These are phyloP conservation scores for Lutjanus argentimaculatus DNA, from an alignment of 2,797 vertebrate species.

Conservation along the genomic window DNA sequence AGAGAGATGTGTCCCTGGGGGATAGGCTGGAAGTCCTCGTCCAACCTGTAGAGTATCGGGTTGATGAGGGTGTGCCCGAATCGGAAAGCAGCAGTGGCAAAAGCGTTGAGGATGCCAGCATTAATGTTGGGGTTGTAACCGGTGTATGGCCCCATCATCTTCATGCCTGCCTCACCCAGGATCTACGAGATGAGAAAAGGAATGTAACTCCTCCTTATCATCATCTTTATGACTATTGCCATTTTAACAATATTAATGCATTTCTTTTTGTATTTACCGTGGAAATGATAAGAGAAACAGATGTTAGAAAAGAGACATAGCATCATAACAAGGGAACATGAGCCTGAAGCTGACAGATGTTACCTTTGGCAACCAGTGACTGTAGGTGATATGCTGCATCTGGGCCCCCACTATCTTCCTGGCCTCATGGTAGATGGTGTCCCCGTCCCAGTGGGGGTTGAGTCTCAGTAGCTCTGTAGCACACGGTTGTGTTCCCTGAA, in stretches of 20 bases:
- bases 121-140: constrained; percentile 95
- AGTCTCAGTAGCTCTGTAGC: constrained; percentile 93
- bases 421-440: constrained; percentile 97
- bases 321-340: not conserved
- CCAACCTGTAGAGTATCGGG: constrained; percentile 93
- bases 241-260: not conserved
- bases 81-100: constrained; percentile 97
- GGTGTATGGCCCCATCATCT: constrained; percentile 91
- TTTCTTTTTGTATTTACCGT: not conserved
- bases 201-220: not conserved
- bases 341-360: not conserved
- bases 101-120: constrained; percentile 92
- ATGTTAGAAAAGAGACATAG: not conserved
- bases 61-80: constrained; percentile 99
- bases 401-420: constrained; percentile 97
- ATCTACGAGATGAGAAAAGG: constrained; percentile 78
- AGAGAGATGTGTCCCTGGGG: constrained; percentile 95
- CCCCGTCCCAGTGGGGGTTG: constrained; percentile 99
- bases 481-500: constrained; percentile 98
- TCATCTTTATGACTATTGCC: not conserved
- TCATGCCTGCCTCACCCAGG: constrained; percentile 94
- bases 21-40: constrained; percentile 93
- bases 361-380: constrained; percentile 96
- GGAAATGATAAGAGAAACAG: not conserved
- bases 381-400: constrained; percentile 98